These are phyloP conservation scores for Leucoraja ocellata DNA, from an alignment of 2,797 vertebrate genomes.

Conservation along the genomic window DNA sequence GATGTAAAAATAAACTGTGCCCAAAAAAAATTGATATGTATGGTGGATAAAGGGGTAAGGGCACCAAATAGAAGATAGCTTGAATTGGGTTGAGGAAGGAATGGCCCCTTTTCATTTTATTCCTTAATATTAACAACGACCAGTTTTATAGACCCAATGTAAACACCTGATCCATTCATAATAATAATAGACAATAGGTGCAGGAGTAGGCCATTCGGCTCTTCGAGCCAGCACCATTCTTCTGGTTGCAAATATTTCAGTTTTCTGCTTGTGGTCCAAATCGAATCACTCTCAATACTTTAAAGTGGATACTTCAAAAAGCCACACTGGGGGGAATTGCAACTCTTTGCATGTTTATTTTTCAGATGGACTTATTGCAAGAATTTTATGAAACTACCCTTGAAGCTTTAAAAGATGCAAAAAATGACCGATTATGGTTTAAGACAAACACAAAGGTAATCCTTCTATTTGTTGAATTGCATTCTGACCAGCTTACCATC, in stretches of 20 bases:
- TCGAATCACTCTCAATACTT: not conserved
- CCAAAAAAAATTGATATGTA: not conserved
- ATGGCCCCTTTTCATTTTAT: conserved; percentile 4
- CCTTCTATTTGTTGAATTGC: not conserved
- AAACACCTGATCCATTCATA: not conserved
- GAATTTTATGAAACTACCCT: conserved; percentile 98
- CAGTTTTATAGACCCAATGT: conserved; percentile 32
- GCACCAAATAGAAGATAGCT: not conserved
- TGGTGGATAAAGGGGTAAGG: not conserved
- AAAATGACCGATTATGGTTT: conserved; percentile 96
- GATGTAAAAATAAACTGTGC: not conserved
- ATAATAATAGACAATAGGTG: no score
- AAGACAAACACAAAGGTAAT: conserved; percentile 93
- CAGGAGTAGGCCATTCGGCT: no score
- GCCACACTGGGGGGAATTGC: not conserved
- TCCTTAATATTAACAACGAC: not conserved
- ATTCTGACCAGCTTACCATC: not conserved
- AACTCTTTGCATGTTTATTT: conserved; percentile 39
- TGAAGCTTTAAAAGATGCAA: conserved; percentile 95
- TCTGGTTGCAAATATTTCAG: not conserved
- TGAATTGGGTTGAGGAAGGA: not conserved
- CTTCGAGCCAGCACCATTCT: no score
- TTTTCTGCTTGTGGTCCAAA: conserved; percentile 4
- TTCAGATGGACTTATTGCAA: conserved; percentile 96
- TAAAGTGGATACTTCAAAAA: not conserved